Evolutionary conservation across 1,140 invertebrate species (phyloP), one percentile per base, ranked within the genome.

Genomic region (Centruroides sculpturatus): DNA sequence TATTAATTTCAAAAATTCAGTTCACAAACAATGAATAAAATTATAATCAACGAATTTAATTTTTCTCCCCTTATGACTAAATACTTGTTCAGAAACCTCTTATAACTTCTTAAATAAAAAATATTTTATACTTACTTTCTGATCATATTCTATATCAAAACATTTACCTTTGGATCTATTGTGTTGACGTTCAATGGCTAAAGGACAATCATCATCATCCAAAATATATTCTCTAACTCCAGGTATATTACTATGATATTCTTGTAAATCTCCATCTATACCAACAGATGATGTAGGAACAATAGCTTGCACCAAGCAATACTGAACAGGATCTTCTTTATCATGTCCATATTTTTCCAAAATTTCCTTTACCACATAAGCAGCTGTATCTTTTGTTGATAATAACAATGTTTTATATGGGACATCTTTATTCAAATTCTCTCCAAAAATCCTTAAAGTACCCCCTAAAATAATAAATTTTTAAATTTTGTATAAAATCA

Each of bases 381-480:
- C 84, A 3, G 94, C 92, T 49, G 85, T 87, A 74, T 99, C 96
- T 52, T 89, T 81, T 11, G 95, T 86, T 23, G 93, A 96, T 46
- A 99, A 77, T 63, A 99, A 78, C 49, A 99, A 77, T 3, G 96
- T 98, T 78, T 99, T 98, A 75, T 99, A 99, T 51, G 96, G 95
- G 64, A 98, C 92, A 77, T 97, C 93, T 69, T 89, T 86, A 71
- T 92, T 92, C 7, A 99, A 78, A 11, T 92, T 89, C 73, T 96
- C 92, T 35, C 96, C 96, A 76, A 98, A 98, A 68, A 99, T 97
- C 77, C 98, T 97, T 35, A 99, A 75, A 5, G 93, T 98, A 55
- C 95, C 96, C 56, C 96, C 79, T 77, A 50, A 34, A 23, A 23
- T 23, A 23, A 23, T 23, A 23, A 23, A 23, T 23, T 23, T 23